Evolutionary conservation across 1,140 invertebrate species (phyloP).

Genomic region (Ganaspis sp.): DNA sequence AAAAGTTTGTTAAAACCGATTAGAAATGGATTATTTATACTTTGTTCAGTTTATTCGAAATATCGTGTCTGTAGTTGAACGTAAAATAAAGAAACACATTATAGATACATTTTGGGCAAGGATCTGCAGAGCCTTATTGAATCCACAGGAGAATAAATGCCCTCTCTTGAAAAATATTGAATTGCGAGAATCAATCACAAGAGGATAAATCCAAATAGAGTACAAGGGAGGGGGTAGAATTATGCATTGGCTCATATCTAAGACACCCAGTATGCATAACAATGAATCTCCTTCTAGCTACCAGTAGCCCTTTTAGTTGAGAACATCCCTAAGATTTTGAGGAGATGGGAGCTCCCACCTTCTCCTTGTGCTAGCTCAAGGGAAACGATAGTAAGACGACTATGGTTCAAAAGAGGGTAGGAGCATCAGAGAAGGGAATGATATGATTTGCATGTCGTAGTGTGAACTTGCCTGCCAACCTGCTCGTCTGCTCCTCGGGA

Average conservation of each 20-base stretch:
- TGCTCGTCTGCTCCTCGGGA: conserved; percentile 49
- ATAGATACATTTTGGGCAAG: too few species aligned
- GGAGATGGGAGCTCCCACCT: conserved; percentile 40
- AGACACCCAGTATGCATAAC: conserved; percentile 54
- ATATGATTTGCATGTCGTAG: conserved; percentile 72
- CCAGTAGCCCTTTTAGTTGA: conserved; percentile 43
- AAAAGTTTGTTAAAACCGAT: too few species aligned
- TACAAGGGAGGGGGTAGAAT: conserved; percentile 1
- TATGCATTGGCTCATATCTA: conserved; percentile 40
- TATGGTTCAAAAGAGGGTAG: conserved; percentile 38
- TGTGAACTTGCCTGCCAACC: conserved; percentile 56
- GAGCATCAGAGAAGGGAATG: conserved; percentile 50
- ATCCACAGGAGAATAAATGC: too few species aligned
- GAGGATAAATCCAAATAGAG: not conserved
- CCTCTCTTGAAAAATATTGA: not conserved
- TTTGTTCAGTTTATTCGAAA: too few species aligned
- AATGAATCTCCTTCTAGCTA: conserved; percentile 50
- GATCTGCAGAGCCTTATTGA: too few species aligned
- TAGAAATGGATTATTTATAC: too few species aligned
- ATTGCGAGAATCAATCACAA: not conserved
- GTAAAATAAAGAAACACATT: too few species aligned
- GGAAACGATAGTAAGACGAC: conserved; percentile 41
- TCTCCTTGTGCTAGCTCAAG: conserved; percentile 44
- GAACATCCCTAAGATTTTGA: conserved; percentile 50
- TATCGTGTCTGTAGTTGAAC: too few species aligned